These are phyloP conservation scores for Orthosia gothica DNA, from an alignment of 2,888 invertebrate genomes.

Conservation along the genomic window DNA sequence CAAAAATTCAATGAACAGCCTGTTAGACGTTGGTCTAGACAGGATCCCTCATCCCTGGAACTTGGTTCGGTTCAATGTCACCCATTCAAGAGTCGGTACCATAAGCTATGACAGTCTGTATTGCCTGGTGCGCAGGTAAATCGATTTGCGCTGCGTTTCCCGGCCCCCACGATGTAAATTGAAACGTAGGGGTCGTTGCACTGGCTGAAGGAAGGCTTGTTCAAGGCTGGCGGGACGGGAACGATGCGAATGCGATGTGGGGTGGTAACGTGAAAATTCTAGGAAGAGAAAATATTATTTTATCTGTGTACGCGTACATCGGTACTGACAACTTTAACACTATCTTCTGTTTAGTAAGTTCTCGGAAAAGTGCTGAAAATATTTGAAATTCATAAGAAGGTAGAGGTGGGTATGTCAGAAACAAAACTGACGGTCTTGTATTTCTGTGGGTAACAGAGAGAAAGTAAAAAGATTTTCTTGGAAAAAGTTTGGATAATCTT, in stretches of 20 bases:
- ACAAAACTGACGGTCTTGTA: too few species aligned
- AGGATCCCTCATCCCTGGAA: constrained; percentile 2
- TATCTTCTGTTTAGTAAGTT: too few species aligned
- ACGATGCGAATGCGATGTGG: constrained; percentile 30
- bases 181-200: constrained; percentile 61
- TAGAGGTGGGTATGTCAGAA: background rate
- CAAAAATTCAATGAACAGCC: constrained; percentile 3
- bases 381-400: background rate
- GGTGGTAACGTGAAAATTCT: too few species aligned
- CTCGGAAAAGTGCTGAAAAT: too few species aligned
- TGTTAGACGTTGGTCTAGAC: constrained; percentile 39
- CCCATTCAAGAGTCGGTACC: constrained; percentile 23
- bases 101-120: constrained; percentile 16
- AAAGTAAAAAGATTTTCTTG: background rate
- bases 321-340: too few species aligned
- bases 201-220: constrained; percentile 35
- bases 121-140: constrained; percentile 55
- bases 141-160: constrained; percentile 56
- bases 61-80: constrained; percentile 54
- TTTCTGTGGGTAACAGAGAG: background rate
- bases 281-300: too few species aligned
- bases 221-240: constrained; percentile 30
- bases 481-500: background rate
- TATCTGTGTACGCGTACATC: too few species aligned
- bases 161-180: constrained; percentile 58